Base-by-base conservation (phyloP, 1,140 invertebrate species). In the Bursaphelenchus mucronatus region DNA sequence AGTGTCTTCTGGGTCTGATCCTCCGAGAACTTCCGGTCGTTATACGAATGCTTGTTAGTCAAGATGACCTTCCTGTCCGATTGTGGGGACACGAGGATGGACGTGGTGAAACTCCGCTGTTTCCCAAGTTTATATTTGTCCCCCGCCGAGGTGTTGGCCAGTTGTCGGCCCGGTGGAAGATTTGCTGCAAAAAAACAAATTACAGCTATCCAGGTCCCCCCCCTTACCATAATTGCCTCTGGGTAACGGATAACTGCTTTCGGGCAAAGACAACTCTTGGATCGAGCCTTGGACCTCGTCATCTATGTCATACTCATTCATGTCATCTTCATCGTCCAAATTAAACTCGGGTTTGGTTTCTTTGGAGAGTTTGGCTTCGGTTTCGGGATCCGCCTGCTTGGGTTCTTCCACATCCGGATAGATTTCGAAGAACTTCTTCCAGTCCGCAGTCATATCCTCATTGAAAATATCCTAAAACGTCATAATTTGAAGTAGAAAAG, bases 31-130 rank as follows among this genome's bases (percentile, higher is more conserved):
- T 39, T 47, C 50, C 41, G 50, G 44, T 30, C 39, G 19, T 19
- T 68, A 43, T 55, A 74, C 9, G 49, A 66, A 44, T 75, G 72
- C 55, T 70, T 68, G 39, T 44, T 47, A 30, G 61, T 43, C 9
- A 76, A 17, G 40, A 61, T 54, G 40, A 58, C 47, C 57, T 68
- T 75, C n/a, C 74, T 43, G 49, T 72, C 54, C 47, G 63, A 47
- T 54, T 61, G 67, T 13, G 76, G 76, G 11, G 76, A 74, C n/a
- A 78, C 76, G 17, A 78, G 58, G 56, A 78, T 78, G 17, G 76
- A 78, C 13, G 76, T 78, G 9, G 76, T 78, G 52, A 73, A 78
- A 43, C 58, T 64, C 15, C 78, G 73, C 41, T 69, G 64, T 47
- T 78, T 80, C 30, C 63, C 63, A 21, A 63, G 30, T 30, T 30